Conservation (phyloP, 2,888 invertebrate genomes). For the Rhodophaea formosa region DNA sequence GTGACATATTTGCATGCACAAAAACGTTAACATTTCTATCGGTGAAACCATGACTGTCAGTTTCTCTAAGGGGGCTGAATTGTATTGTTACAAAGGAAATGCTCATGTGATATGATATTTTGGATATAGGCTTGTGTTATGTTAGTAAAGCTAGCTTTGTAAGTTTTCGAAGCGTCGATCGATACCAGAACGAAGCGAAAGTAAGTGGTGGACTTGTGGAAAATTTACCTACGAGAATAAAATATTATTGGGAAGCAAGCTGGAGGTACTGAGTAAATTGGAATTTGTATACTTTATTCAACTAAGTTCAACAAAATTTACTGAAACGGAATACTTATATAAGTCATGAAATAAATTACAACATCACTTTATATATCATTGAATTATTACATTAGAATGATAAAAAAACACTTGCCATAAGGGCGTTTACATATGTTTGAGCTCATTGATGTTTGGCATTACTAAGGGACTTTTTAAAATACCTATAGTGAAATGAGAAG, state of each 20-base stretch:
- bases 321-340: neutral
- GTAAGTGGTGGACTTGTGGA: slow-evolving; percentile 27
- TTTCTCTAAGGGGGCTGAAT: slow-evolving; percentile 23
- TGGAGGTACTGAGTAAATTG: slow-evolving; percentile 13
- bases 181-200: slow-evolving; percentile 32
- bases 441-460: too few relatives aligned
- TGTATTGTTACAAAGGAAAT: slow-evolving; percentile 47
- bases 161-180: slow-evolving; percentile 23
- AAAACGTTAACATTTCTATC: neutral
- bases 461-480: too few relatives aligned
- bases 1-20: neutral
- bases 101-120: slow-evolving; percentile 29
- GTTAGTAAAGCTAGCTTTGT: slow-evolving; percentile 44
- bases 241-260: neutral
- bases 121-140: slow-evolving; percentile 41
- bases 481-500: too few relatives aligned
- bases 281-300: neutral
- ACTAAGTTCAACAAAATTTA: neutral
- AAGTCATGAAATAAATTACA: too few relatives aligned
- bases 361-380: too few relatives aligned
- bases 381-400: too few relatives aligned
- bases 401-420: too few relatives aligned
- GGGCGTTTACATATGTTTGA: too few relatives aligned
- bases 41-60: neutral
- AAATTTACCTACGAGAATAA: neutral